Base-by-base conservation (phyloP, 1,140 invertebrate species). In the Cydia amplana region DNA sequence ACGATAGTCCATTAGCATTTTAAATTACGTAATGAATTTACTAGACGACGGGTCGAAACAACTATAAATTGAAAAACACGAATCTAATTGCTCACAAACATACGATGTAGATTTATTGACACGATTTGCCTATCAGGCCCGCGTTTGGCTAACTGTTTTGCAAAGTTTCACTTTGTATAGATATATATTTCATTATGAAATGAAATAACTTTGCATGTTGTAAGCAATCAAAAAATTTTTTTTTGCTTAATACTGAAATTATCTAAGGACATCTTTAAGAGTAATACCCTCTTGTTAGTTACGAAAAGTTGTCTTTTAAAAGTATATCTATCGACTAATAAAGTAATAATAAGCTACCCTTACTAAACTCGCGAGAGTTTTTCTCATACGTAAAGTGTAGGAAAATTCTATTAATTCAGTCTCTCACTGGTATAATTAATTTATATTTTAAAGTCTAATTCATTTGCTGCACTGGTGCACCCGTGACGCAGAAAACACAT, bases 1-100 rank as follows among this genome's bases (percentile, higher is more conserved):
- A 84, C 83, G 82, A 82, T 80, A 80, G 76, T 64, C 79, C 79
- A 87, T 89, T 89, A 87, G 82, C 87, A 87, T 86, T 87, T 89
- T 85, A 89, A 87, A 89, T 89, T 83, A 83, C 80, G 63, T 85
- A 85, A 89, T 86, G 87, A 86, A 89, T 87, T 86, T 88, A 82
- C 83, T 86, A 84, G 77, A 65, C 76, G 74, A 70, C 18, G 65
- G 65, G 4, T 70, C 65, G 65, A 70, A 43, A 70, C 64, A 20
- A n/a, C 65, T 36, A 70, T 70, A 70, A 70, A 70, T 36, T 6
- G 65, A 20, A 70, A 70, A 70, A 70, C 65, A 43, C 36, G 32
- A 40, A 18, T 70, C 65, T 43, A 70, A 70, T 70, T 70, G 65
- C 65, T 70, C 16, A 28, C 43, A 70, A 70, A 70, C 36, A 70